Conservation (phyloP, 1,140 invertebrate species). For the Drosophila mayri region DNA sequence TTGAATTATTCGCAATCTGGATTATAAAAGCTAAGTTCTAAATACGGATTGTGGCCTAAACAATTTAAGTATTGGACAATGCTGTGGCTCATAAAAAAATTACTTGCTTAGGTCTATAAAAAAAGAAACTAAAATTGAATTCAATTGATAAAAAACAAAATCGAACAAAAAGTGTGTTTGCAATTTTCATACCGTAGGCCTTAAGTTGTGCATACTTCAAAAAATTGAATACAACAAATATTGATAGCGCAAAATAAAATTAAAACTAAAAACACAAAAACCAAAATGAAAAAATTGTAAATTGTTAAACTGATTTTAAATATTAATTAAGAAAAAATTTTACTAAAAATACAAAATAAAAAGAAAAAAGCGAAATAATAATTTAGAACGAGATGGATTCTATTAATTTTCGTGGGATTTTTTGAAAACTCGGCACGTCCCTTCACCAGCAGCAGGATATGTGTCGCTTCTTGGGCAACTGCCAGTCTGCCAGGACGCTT, state of each 20-base stretch:
- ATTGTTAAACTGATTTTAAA: conserved; percentile 83
- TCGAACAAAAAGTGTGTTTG: conserved; percentile 47
- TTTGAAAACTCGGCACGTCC: neutral
- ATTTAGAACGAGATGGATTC: neutral
- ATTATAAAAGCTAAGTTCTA: conserved; percentile 4
- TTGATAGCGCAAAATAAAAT: conserved; percentile 50
- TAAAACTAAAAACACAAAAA: conserved; percentile 5
- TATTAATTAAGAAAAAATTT: conserved; percentile 72
- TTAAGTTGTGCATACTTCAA: conserved; percentile 77
- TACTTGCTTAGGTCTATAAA: conserved; percentile 38
- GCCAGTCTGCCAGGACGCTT: conserved; percentile 43
- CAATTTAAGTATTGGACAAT: conserved; percentile 48
- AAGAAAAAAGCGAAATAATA: conserved; percentile 55
- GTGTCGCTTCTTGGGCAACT: conserved; percentile 18
- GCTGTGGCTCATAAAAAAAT: conserved; percentile 41
- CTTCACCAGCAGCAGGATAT: conserved; percentile 45
- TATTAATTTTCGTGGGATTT: neutral
- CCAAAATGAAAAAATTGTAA: conserved; percentile 56
- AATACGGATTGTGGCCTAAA: conserved; percentile 33
- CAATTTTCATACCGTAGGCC: conserved; percentile 78
- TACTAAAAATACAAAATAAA: conserved; percentile 74
- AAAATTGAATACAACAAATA: conserved; percentile 34
- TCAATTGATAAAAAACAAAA: conserved; percentile 21
- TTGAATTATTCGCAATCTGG: conserved; percentile 37
- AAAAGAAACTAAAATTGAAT: conserved; percentile 19